These are phyloP conservation scores for Chelonoidis abingdonii DNA, from an alignment of 2,113 vertebrate species.

Conservation along the genomic window DNA sequence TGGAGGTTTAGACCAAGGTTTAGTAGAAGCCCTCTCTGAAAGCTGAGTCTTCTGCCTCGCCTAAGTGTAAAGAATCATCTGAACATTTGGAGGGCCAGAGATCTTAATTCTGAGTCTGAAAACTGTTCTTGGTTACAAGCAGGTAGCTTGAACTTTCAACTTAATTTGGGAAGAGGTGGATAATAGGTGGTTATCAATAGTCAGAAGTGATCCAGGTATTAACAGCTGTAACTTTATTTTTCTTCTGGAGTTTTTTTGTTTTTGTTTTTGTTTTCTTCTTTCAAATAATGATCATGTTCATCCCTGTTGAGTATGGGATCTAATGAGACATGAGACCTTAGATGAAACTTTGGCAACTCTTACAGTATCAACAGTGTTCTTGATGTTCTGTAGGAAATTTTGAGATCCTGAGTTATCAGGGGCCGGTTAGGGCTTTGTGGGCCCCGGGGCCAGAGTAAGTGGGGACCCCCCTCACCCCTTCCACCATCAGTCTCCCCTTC, in stretches of 20 bases:
- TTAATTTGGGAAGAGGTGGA: background rate
- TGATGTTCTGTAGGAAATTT: background rate
- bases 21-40: background rate
- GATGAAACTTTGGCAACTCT: background rate
- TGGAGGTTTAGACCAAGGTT: background rate
- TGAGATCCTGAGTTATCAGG: background rate
- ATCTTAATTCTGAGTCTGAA: background rate
- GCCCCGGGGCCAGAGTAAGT: no score
- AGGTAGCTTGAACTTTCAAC: background rate
- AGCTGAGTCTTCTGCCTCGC: background rate
- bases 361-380: background rate
- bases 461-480: no score
- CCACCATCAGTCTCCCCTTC: no score
- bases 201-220: background rate
- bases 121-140: background rate
- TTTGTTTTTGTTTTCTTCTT: background rate
- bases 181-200: background rate
- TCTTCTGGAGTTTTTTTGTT: background rate
- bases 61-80: background rate
- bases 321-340: background rate
- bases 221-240: fast-evolving
- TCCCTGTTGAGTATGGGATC: background rate
- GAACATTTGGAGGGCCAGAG: background rate
- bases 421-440: no score
- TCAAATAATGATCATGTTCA: background rate